These are phyloP conservation scores for Melanerpes aurifrons DNA, from an alignment of 2,113 vertebrate genomes.

Conservation along the genomic window DNA sequence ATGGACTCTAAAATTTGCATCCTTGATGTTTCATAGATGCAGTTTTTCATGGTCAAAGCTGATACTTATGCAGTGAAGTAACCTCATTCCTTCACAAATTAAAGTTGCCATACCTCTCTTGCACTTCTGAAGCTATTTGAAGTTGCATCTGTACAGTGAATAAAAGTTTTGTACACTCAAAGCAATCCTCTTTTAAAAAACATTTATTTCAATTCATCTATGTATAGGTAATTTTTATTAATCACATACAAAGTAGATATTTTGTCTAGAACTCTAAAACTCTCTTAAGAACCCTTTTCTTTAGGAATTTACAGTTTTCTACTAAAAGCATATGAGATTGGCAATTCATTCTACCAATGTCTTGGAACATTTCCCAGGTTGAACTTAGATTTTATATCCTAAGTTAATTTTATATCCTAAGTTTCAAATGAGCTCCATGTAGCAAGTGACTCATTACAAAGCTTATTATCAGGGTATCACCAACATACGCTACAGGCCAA, in stretches of 20 bases:
- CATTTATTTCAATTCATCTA: neutral
- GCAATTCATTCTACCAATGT: neutral
- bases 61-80: neutral
- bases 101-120: neutral
- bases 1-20: neutral
- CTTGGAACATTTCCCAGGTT: neutral
- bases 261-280: neutral
- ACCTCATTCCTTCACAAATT: neutral
- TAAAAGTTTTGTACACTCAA: neutral
- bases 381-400: neutral
- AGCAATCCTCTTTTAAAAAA: neutral
- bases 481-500: neutral
- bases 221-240: neutral
- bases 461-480: neutral
- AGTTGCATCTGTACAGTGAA: neutral
- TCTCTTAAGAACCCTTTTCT: neutral
- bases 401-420: neutral
- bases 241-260: neutral
- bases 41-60: neutral
- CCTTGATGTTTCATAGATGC: neutral
- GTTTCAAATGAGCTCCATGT: neutral
- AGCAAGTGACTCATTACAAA: neutral
- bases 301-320: neutral
- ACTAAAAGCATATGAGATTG: neutral
- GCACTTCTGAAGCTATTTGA: neutral